A percentile compares a stretch with the other conserved stretches of the same genome.
Conservation (phyloP, 2,888 invertebrate genomes). For the Trissolcus japonicus region DNA sequence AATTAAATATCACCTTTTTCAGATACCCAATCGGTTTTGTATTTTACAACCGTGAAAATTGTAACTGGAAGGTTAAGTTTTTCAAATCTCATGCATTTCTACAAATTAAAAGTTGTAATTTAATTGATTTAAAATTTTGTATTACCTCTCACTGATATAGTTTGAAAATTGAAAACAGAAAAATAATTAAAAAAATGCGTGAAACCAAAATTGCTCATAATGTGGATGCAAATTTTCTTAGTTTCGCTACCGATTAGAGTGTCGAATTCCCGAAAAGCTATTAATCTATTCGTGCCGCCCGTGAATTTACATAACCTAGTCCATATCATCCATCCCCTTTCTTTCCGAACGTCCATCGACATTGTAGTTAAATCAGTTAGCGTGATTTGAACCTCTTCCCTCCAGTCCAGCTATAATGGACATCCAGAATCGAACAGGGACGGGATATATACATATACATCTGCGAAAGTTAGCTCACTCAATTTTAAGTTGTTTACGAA, state of each 20-base stretch:
- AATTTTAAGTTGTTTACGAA: constrained; percentile 4
- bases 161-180: too few species aligned
- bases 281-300: constrained; percentile 42
- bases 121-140: too few species aligned
- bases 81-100: too few species aligned
- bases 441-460: background rate
- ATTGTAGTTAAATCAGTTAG: constrained; percentile 34
- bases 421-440: background rate
- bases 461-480: background rate
- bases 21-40: too few species aligned
- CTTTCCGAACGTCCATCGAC: constrained; percentile 28
- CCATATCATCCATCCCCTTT: constrained; percentile 43
- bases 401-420: constrained; percentile 10
- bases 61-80: too few species aligned
- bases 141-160: too few species aligned
- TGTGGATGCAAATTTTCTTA: too few species aligned
- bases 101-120: too few species aligned
- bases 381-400: constrained; percentile 29
- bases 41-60: too few species aligned
- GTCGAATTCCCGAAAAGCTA: constrained; percentile 38
- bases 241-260: constrained; percentile 1
- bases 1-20: too few species aligned
- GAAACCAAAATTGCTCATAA: too few species aligned
- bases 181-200: too few species aligned
- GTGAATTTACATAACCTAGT: constrained; percentile 40